Evolutionary conservation across 1,140 invertebrate genomes (phyloP).

Genomic region (Psilanteris sp.): DNA sequence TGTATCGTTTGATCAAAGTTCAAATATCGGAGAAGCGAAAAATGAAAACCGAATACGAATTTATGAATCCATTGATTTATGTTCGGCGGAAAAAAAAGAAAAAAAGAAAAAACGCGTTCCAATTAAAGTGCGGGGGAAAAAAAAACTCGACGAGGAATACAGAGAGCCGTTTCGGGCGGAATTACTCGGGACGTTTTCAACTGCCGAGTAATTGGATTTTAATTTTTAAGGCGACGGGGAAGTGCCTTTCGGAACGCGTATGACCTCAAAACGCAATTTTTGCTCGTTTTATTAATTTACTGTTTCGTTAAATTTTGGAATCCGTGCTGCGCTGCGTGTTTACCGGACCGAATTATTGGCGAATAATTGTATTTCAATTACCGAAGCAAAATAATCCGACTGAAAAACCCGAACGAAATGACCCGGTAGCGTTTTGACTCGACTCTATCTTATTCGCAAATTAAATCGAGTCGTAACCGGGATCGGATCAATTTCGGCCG

Average conservation of each 20-base stretch:
- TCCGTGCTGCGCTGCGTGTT: too few species aligned
- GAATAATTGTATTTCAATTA: too few species aligned
- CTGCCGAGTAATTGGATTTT: slow-evolving; percentile 25
- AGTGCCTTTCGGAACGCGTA: not conserved
- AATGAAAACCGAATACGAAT: slow-evolving; percentile 30
- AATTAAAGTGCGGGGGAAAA: slow-evolving; percentile 23
- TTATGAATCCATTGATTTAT: slow-evolving; percentile 35
- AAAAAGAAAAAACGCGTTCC: too few species aligned
- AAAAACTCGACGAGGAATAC: not conserved
- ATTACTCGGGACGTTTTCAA: slow-evolving; percentile 11
- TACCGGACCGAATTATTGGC: too few species aligned
- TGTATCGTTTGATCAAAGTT: slow-evolving; percentile 46
- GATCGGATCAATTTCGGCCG: too few species aligned
- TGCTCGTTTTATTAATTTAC: slow-evolving; percentile 2
- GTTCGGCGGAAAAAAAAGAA: slow-evolving; percentile 1
- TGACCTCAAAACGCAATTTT: slow-evolving; percentile 1
- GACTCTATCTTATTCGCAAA: too few species aligned
- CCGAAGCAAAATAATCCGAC: too few species aligned
- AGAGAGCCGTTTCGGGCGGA: not conserved
- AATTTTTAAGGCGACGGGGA: slow-evolving; percentile 19
- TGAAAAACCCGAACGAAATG: too few species aligned
- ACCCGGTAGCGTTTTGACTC: too few species aligned
- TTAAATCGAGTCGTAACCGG: too few species aligned
- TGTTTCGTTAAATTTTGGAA: slow-evolving; percentile 2
- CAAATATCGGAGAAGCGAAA: slow-evolving; percentile 23